These are phyloP conservation scores for Crenichthys baileyi DNA, from an alignment of 2,797 vertebrate species.

Conservation along the genomic window DNA sequence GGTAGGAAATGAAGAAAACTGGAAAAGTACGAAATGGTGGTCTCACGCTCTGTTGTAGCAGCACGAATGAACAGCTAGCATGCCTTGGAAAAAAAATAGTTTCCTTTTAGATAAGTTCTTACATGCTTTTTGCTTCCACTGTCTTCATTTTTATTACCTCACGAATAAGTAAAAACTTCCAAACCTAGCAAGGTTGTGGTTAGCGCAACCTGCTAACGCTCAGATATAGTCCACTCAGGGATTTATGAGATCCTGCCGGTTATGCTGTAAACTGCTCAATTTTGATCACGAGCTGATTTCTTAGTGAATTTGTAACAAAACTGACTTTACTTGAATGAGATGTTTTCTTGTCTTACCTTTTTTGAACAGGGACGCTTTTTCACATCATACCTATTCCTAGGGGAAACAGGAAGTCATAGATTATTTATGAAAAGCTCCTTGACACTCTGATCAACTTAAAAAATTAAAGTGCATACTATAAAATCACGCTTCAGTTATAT, in stretches of 20 bases:
- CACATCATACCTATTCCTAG: background rate
- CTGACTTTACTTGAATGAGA: background rate
- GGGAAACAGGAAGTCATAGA: background rate
- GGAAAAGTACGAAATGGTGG: background rate
- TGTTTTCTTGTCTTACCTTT: background rate
- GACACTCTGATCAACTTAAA: background rate
- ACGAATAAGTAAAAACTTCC: background rate
- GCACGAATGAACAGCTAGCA: background rate
- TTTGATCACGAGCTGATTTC: background rate
- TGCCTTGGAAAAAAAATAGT: background rate
- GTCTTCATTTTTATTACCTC: too few relatives aligned
- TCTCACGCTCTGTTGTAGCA: background rate
- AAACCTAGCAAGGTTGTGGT: background rate
- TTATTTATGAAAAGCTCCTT: background rate
- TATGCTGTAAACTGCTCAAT: background rate
- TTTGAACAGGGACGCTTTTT: background rate
- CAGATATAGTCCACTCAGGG: background rate
- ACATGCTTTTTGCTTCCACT: background rate
- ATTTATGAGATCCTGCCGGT: background rate
- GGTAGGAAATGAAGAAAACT: background rate
- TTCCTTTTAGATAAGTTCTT: background rate
- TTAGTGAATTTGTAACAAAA: background rate
- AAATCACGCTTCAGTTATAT: background rate
- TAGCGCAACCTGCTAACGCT: background rate
- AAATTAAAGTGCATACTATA: background rate